A percentile compares a stretch with the other conserved stretches of the same genome.
phyloP scores from a whole-genome alignment of 1,140 invertebrate genomes.

The Aplysia californica region DNA sequence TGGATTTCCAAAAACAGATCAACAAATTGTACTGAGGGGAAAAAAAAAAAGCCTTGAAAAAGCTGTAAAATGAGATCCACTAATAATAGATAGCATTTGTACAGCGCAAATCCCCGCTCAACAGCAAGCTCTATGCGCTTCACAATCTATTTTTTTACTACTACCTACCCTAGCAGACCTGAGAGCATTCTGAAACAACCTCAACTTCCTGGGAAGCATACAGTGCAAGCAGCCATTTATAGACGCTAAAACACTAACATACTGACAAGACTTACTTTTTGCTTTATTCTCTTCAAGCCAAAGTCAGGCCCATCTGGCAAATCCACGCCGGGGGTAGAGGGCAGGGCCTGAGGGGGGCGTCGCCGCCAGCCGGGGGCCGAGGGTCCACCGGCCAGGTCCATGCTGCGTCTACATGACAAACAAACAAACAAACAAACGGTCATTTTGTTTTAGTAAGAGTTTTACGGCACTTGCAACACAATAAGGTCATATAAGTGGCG shows the following conservation, averaged over 20 bases:
- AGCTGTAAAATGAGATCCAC: not conserved
- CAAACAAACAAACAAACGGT: not conserved
- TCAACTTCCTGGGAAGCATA: too few species aligned
- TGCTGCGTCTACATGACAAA: not conserved
- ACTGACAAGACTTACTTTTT: too few species aligned
- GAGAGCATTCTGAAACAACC: too few species aligned
- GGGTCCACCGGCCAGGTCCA: not conserved
- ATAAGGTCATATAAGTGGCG: not conserved
- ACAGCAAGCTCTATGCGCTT: too few species aligned
- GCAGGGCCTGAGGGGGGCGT: slow-evolving; percentile 46
- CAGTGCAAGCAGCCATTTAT: too few species aligned
- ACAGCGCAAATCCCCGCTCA: too few species aligned
- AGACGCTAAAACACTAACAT: too few species aligned
- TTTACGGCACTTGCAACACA: too few species aligned
- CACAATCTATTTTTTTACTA: not conserved
- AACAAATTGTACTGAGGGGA: not conserved
- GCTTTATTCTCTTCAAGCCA: slow-evolving; percentile 49
- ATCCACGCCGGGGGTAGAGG: slow-evolving; percentile 49
- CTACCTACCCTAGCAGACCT: too few species aligned
- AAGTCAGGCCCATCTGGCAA: slow-evolving; percentile 52
- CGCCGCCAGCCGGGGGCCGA: slow-evolving; percentile 51
- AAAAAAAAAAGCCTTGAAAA: not conserved
- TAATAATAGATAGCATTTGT: too few species aligned
- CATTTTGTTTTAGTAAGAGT: too few species aligned
- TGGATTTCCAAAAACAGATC: not conserved